These are phyloP conservation scores for Atherinosoma microstoma DNA, from an alignment of 2,797 vertebrate species.

Conservation along the genomic window DNA sequence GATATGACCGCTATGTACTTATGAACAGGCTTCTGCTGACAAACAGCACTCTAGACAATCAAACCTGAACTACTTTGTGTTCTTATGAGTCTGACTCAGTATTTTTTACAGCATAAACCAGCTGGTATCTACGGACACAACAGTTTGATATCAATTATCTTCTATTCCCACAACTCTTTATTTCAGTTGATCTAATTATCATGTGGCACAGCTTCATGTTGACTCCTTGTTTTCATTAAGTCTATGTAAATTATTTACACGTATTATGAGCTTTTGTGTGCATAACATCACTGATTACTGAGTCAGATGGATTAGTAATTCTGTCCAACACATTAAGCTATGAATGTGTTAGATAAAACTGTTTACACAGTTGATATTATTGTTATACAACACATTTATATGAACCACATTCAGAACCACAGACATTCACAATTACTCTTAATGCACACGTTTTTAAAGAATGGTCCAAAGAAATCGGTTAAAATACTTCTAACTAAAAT, in stretches of 20 bases:
- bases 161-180: neutral
- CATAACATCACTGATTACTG: neutral
- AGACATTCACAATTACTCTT: neutral
- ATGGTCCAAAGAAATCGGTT: neutral
- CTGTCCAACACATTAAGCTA: neutral
- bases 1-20: neutral
- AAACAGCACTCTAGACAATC: constrained; percentile 9
- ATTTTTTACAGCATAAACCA: neutral
- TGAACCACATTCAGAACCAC: neutral
- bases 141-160: constrained; percentile 5
- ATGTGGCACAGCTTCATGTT: neutral
- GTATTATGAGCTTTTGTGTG: neutral
- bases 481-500: neutral
- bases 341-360: neutral
- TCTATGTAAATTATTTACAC: neutral
- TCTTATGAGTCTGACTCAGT: neutral
- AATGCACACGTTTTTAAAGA: neutral
- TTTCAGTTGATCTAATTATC: neutral
- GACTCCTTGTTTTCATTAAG: neutral
- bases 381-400: neutral
- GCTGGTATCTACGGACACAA: neutral
- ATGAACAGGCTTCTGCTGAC: neutral
- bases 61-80: neutral
- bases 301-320: neutral
- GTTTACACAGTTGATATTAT: neutral